Evolutionary conservation across 2,888 invertebrate genomes (phyloP).

Genomic region (Drosophila paramelanica): DNA sequence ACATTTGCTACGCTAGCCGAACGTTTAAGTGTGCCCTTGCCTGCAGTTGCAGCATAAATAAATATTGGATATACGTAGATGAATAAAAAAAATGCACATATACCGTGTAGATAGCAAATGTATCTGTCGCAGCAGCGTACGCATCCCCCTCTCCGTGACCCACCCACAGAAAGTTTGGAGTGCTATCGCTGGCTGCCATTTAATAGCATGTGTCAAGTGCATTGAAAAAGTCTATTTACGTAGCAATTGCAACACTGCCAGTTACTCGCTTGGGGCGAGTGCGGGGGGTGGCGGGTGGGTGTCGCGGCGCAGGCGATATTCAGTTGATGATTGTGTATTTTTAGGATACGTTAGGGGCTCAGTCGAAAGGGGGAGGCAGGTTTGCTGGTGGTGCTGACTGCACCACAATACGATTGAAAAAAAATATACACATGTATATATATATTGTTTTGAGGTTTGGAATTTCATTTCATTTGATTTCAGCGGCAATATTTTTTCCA

Average conservation of each 20-base stretch:
- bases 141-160: neutral
- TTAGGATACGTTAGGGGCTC: conserved; percentile 4
- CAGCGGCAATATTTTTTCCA: conserved; percentile 3
- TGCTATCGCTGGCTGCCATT: conserved; percentile 69
- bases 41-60: conserved; percentile 67
- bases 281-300: neutral
- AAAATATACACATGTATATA: conserved; percentile 11
- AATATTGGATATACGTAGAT: conserved; percentile 62
- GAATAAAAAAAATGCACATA: conserved; percentile 1
- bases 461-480: conserved; percentile 47
- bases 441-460: conserved; percentile 53
- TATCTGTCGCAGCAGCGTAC: conserved; percentile 39
- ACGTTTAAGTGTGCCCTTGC: conserved; percentile 22
- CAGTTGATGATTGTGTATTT: conserved; percentile 40
- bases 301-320: conserved; percentile 24
- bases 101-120: conserved; percentile 30
- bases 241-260: conserved; percentile 65
- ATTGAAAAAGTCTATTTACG: conserved; percentile 81
- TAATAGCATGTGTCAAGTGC: conserved; percentile 81
- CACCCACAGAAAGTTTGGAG: conserved; percentile 7
- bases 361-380: neutral
- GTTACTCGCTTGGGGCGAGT: conserved; percentile 8
- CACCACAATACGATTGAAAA: conserved; percentile 12
- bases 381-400: too few species aligned
- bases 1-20: conserved; percentile 19